These are phyloP conservation scores for Lordiphosa mommai DNA, from an alignment of 1,140 invertebrate genomes.

Conservation along the genomic window DNA sequence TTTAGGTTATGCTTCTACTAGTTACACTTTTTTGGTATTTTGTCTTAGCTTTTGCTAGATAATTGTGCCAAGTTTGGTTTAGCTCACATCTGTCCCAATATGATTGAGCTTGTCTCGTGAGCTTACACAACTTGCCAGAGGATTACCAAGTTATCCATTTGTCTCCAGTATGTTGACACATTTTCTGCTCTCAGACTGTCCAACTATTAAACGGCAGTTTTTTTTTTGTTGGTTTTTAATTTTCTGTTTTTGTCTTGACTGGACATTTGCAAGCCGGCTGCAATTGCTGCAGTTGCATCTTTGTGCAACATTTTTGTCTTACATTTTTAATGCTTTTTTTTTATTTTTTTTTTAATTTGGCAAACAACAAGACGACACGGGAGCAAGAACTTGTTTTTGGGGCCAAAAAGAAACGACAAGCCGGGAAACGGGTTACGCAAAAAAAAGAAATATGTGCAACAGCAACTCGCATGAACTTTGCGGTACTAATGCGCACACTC, in stretches of 20 bases:
- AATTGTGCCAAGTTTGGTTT: no score
- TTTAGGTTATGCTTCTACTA: not conserved
- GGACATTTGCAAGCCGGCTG: slow-evolving; percentile 28
- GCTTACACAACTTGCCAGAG: not conserved
- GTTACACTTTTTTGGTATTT: no score
- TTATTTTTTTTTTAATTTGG: slow-evolving; percentile 45
- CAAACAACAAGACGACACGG: slow-evolving; percentile 26
- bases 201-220: slow-evolving; percentile 4
- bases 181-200: slow-evolving; percentile 26
- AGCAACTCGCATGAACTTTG: slow-evolving; percentile 4
- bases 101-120: not conserved
- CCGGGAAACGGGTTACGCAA: slow-evolving; percentile 41
- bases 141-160: not conserved
- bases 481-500: not conserved
- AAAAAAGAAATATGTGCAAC: slow-evolving; percentile 27
- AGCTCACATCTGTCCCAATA: no score
- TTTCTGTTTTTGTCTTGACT: slow-evolving; percentile 11
- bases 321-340: slow-evolving; percentile 14
- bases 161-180: slow-evolving; percentile 29
- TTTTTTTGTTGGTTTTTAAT: not conserved
- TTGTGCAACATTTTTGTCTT: slow-evolving; percentile 36
- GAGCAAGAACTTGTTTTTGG: slow-evolving; percentile 39
- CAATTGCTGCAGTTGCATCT: slow-evolving; percentile 37
- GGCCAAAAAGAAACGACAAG: not conserved
- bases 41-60: no score